A percentile compares a stretch with the other conserved stretches of the same genome.
Conservation (phyloP, 1,140 invertebrate genomes). For the Tribolium madens region DNA sequence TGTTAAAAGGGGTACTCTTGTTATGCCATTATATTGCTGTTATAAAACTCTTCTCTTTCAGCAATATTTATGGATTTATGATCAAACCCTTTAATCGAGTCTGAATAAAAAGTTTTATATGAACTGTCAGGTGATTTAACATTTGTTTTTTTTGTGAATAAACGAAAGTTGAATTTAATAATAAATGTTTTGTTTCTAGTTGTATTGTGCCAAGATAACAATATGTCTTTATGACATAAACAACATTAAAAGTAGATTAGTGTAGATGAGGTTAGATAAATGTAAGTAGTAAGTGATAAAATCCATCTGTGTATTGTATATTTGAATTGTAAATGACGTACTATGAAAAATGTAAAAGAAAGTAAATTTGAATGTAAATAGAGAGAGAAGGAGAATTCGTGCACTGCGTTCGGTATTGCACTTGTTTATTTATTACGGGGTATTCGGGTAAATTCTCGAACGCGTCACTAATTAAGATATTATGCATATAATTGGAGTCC, state of each 20-base stretch:
- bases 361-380: slow-evolving; percentile 31
- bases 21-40: slow-evolving; percentile 3
- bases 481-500: slow-evolving; percentile 48
- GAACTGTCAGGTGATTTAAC: background rate
- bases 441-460: slow-evolving; percentile 37
- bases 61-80: slow-evolving; percentile 27
- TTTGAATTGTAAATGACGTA: slow-evolving; percentile 33
- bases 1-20: background rate
- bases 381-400: slow-evolving; percentile 8
- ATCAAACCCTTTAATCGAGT: background rate
- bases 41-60: slow-evolving; percentile 4
- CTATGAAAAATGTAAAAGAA: slow-evolving; percentile 26
- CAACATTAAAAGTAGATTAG: slow-evolving; percentile 14
- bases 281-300: slow-evolving; percentile 20
- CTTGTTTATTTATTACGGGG: slow-evolving; percentile 35
- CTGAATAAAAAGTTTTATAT: background rate
- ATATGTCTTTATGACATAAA: background rate
- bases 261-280: slow-evolving; percentile 24
- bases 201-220: background rate
- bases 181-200: slow-evolving; percentile 5
- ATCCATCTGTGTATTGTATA: slow-evolving; percentile 21
- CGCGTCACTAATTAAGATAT: slow-evolving; percentile 43
- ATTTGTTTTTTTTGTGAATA: background rate
- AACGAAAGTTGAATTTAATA: background rate
- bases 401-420: slow-evolving; percentile 7